Conservation (phyloP, 2,797 vertebrate species). For the Morelia viridis region DNA sequence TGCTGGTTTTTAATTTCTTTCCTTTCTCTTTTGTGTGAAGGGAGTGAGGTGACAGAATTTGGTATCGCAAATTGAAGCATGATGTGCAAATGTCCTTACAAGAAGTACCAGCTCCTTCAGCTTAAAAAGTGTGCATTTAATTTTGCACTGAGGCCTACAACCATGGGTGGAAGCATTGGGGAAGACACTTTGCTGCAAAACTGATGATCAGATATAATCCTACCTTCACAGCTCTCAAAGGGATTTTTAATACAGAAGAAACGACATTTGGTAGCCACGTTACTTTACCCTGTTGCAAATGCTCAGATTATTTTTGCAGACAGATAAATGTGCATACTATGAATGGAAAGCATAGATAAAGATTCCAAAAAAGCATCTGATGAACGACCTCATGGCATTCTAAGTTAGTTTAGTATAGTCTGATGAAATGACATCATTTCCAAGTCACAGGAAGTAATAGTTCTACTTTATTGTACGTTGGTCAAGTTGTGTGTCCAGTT, state of each 20-base stretch:
- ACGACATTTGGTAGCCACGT: neutral
- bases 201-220: neutral
- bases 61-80: neutral
- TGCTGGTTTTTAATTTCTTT: neutral
- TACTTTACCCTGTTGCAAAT: neutral
- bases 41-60: neutral
- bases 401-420: neutral
- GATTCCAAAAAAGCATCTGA: no score
- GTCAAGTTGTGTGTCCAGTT: neutral
- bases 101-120: neutral
- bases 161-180: neutral
- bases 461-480: neutral
- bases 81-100: neutral
- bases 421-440: neutral
- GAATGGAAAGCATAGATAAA: neutral
- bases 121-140: neutral
- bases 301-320: no score
- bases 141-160: neutral
- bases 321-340: neutral
- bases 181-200: neutral
- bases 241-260: neutral
- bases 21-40: neutral
- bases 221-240: no score
- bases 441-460: neutral
- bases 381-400: no score